Conservation (phyloP, 2,888 invertebrate species). For the Macrosiphum euphorbiae region DNA sequence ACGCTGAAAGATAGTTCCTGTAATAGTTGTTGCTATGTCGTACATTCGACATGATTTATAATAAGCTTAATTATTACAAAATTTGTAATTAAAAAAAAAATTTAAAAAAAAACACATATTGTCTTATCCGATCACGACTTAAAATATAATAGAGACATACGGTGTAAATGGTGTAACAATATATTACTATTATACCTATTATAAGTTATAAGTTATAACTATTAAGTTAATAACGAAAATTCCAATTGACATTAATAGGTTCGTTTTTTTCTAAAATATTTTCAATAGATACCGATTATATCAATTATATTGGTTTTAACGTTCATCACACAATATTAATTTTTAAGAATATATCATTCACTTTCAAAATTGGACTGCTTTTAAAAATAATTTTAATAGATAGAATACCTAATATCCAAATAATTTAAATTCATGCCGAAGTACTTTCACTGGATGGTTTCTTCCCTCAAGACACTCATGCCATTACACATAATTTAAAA, state of each 20-base stretch:
- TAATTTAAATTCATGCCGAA: no score
- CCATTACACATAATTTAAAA: no score
- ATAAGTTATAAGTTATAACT: no score
- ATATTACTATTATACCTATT: background rate
- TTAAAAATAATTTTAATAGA: background rate
- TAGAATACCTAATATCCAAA: no score
- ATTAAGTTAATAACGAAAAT: background rate
- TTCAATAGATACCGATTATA: background rate
- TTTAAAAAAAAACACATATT: background rate
- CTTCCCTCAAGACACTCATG: no score
- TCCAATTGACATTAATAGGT: background rate
- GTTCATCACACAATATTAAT: background rate
- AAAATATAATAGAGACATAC: background rate
- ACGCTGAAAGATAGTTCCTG: background rate
- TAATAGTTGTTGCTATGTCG: background rate
- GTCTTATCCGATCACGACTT: background rate
- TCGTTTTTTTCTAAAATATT: background rate
- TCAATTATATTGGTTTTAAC: background rate
- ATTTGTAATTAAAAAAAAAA: background rate
- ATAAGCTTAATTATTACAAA: background rate
- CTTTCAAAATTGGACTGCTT: background rate
- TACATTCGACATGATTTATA: background rate
- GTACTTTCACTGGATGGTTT: no score
- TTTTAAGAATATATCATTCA: background rate
- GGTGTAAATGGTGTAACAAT: background rate